Conservation (phyloP, 2,113 vertebrate genomes). For the Gracilinanus agilis region DNA sequence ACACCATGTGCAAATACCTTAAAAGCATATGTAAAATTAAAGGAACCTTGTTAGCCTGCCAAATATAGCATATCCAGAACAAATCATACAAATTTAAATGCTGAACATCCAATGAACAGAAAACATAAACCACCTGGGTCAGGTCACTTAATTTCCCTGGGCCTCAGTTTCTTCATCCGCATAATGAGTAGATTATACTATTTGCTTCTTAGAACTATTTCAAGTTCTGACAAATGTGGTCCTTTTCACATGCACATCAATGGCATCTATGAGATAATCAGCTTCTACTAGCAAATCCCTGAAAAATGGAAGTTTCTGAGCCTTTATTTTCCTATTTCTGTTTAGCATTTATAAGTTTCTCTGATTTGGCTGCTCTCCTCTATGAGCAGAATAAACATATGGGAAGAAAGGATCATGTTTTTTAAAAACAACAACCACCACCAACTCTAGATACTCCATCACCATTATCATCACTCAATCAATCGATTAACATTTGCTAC, state of each 20-base stretch:
- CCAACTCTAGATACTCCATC: background rate
- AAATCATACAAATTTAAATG: background rate
- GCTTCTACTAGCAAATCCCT: constrained; percentile 36
- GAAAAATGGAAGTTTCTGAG: constrained; percentile 1
- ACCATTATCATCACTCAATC: background rate
- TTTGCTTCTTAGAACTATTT: background rate
- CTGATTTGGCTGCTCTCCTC: background rate
- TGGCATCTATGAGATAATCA: background rate
- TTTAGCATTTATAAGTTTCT: background rate
- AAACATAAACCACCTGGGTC: background rate
- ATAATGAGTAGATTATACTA: background rate
- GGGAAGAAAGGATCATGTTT: background rate
- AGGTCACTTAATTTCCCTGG: background rate
- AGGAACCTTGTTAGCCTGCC: background rate
- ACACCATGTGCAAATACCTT: background rate
- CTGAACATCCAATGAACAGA: background rate
- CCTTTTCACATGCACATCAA: background rate
- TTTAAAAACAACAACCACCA: background rate
- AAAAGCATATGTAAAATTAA: background rate
- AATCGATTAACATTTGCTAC: constrained; percentile 46
- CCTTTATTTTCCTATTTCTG: constrained; percentile 3
- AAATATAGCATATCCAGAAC: background rate
- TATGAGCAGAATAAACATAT: background rate
- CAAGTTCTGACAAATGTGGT: background rate
- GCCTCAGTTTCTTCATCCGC: background rate